Percentiles rank a stretch among this genome's conserved stretches.
These are phyloP conservation scores for Clostera curtula DNA, from an alignment of 2,888 invertebrate genomes.

Conservation along the genomic window DNA sequence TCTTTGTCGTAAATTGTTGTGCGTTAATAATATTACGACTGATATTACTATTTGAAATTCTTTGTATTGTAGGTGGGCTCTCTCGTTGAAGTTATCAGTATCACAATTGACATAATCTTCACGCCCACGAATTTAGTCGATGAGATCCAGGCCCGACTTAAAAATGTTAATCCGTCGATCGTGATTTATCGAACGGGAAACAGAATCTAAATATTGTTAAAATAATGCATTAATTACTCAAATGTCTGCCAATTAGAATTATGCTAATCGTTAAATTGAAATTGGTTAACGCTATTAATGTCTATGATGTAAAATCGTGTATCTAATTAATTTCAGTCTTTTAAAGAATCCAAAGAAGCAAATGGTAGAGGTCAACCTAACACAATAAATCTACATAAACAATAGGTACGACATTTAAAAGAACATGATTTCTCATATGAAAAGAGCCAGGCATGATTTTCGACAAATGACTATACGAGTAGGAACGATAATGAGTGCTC, in stretches of 20 bases:
- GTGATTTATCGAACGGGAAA: constrained; percentile 17
- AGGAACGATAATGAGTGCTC: constrained; percentile 49
- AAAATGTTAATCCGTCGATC: constrained; percentile 14
- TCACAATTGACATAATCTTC: constrained; percentile 24
- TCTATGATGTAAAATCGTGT: not conserved
- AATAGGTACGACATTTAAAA: constrained; percentile 6
- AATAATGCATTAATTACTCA: constrained; percentile 2
- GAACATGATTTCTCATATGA: constrained; percentile 19
- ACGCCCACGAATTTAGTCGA: constrained; percentile 21
- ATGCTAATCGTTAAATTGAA: constrained; percentile 1
- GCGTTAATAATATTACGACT: constrained; percentile 21
- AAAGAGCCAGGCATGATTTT: constrained; percentile 35
- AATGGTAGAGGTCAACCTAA: constrained; percentile 1
- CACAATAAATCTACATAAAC: not conserved
- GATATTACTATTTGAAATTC: constrained; percentile 12
- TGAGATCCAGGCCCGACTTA: constrained; percentile 17
- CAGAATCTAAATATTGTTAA: not conserved
- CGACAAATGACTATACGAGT: constrained; percentile 52
- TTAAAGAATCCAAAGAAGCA: not conserved
- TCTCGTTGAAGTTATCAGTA: constrained; percentile 20
- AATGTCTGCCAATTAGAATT: constrained; percentile 1
- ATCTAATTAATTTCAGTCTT: constrained; percentile 1
- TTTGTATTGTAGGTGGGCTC: constrained; percentile 19
- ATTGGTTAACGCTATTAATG: constrained; percentile 2
- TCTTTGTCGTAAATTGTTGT: constrained; percentile 19